Evolutionary conservation across 1,140 invertebrate genomes (phyloP), one percentile per base, ranked within the genome.

Genomic region (Ruditapes philippinarum): DNA sequence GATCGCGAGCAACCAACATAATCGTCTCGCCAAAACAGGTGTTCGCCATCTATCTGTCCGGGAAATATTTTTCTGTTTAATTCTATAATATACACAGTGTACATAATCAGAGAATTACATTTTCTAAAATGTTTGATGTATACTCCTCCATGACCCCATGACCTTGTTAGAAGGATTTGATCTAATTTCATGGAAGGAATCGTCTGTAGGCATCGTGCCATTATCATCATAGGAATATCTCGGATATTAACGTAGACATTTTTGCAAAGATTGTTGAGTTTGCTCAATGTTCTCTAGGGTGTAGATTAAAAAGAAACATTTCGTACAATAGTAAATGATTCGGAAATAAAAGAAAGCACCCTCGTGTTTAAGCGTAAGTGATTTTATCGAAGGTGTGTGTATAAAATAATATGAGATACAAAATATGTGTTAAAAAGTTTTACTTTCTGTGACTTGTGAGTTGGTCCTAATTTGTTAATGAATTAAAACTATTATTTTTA

Each of bases 1-100:
- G 33, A 14, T 70, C 5, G 33, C 25, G 31, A 22, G 36, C 5
- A 40, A 14, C 11, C 9, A 17, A 17, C 33, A n/a, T 22, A 28
- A 78, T 49, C 74, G 54, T 81, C 79, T 81, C 38, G 54, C 38
- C 51, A 22, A 11, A 78, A 81, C 79, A 81, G 79, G 79, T 81
- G 79, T 54, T 57, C 33, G 51, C 19, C 31, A 81, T 62, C 79
- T 42, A 31, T 3, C 22, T 38, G 79, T 62, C 79, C 5, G 54
- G n/a, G 22, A 36, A 31, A 28, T 81, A 65, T 60, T 62, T 78
- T 78, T 60, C 54, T 62, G 79, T 81, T 57, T 80, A 80, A 60
- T 80, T 40, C 79, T 81, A 62, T 42, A 40, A 62, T 81, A 81
- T 81, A 81, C 40, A 81, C 79, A 42, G 60, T 62, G 22, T 42